Conservation (phyloP, 1,140 invertebrate species). For the Mactra quadrangularis region DNA sequence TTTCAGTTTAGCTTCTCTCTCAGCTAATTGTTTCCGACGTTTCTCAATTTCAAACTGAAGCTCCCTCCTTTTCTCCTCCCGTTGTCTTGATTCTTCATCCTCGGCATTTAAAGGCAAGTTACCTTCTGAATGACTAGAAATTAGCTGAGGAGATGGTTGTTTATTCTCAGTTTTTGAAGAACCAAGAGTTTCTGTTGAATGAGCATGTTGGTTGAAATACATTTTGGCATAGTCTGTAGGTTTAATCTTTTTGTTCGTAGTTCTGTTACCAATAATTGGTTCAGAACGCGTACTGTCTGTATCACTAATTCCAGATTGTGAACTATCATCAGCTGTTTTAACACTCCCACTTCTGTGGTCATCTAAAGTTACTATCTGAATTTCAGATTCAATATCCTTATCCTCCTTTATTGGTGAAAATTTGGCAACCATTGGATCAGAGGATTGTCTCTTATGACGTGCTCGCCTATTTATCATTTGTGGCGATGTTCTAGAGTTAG, state of each 20-base stretch:
- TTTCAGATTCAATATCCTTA: constrained; percentile 84
- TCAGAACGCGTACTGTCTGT: constrained; percentile 80
- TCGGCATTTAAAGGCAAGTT: constrained; percentile 68
- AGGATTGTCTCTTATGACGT: constrained; percentile 81
- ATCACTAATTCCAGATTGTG: constrained; percentile 80
- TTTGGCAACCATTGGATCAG: constrained; percentile 82
- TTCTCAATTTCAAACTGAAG: constrained; percentile 88
- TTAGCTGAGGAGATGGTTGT: constrained; percentile 38
- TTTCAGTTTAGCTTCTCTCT: constrained; percentile 86
- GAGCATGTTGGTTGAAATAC: constrained; percentile 67
- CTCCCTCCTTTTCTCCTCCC: constrained; percentile 87
- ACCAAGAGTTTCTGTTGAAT: constrained; percentile 56
- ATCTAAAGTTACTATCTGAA: constrained; percentile 68
- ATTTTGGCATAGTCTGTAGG: constrained; percentile 76
- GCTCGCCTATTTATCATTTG: constrained; percentile 80
- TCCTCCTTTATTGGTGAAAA: constrained; percentile 86
- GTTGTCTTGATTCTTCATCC: constrained; percentile 69
- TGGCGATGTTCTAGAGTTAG: constrained; percentile 77
- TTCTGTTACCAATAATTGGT: constrained; percentile 63
- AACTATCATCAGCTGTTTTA: constrained; percentile 76
- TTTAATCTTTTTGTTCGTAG: constrained; percentile 71
- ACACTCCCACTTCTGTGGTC: constrained; percentile 25
- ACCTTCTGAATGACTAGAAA: constrained; percentile 67
- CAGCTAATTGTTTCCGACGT: constrained; percentile 86
- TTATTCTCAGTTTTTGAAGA: constrained; percentile 55